Conservation (phyloP, 2,888 invertebrate species). For the Noctua comes region DNA sequence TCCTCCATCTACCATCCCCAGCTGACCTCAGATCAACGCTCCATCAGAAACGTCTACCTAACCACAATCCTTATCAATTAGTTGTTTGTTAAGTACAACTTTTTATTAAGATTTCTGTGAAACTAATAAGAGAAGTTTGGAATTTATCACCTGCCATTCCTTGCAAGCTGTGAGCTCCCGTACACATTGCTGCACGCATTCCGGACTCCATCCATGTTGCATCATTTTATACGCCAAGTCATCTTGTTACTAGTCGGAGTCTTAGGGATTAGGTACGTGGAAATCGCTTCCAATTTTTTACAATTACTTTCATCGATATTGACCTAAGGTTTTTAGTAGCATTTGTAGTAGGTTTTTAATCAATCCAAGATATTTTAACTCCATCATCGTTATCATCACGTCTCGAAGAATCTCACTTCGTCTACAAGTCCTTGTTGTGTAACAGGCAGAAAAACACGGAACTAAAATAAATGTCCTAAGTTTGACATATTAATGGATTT, state of each 20-base stretch:
- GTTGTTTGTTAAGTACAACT: slow-evolving; percentile 18
- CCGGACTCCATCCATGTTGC: slow-evolving; percentile 1
- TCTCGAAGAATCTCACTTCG: neutral
- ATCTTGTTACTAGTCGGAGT: neutral
- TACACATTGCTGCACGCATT: slow-evolving; percentile 41
- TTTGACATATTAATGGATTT: neutral
- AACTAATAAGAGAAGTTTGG: slow-evolving; percentile 30
- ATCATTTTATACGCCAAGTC: slow-evolving; percentile 2
- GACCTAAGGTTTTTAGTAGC: neutral
- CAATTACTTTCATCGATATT: neutral
- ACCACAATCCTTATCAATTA: slow-evolving; percentile 19
- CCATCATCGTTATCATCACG: neutral
- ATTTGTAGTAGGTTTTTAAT: no score
- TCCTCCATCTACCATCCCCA: neutral
- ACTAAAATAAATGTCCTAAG: neutral
- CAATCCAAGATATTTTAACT: neutral
- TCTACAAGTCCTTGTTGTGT: neutral
- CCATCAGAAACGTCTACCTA: neutral
- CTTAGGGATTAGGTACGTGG: neutral
- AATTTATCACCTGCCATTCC: slow-evolving; percentile 50
- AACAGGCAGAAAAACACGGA: neutral
- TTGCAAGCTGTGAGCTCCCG: slow-evolving; percentile 40
- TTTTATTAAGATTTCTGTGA: slow-evolving; percentile 35
- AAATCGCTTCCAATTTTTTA: neutral
- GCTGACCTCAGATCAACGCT: neutral